These are phyloP conservation scores for Acrocephalus kingi DNA, from an alignment of 2,113 vertebrate species.

Conservation along the genomic window DNA sequence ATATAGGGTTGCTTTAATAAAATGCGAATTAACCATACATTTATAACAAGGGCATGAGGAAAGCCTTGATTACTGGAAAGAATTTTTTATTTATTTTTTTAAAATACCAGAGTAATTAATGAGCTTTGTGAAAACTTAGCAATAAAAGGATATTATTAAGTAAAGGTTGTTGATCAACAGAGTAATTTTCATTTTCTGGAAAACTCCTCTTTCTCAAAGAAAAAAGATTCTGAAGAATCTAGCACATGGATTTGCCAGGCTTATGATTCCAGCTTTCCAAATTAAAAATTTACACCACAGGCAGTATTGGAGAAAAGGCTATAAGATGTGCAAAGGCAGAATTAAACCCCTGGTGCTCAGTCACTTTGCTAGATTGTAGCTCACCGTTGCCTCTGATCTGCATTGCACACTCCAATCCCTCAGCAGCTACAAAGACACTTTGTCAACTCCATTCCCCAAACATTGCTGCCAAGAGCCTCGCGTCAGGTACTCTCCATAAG, in stretches of 20 bases:
- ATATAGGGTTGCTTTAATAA: too few species aligned
- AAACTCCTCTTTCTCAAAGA: background rate
- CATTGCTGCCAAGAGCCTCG: rapidly evolving
- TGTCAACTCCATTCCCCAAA: background rate
- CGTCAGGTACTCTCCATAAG: background rate
- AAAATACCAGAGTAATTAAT: background rate
- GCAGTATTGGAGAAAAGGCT: background rate
- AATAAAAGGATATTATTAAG: background rate
- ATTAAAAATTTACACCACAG: background rate
- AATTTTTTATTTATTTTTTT: background rate
- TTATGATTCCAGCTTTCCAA: background rate
- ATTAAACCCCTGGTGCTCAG: background rate
- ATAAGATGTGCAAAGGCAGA: background rate
- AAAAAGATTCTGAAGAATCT: background rate
- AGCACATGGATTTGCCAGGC: background rate
- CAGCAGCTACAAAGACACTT: background rate
- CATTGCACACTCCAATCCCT: background rate
- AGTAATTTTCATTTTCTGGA: background rate
- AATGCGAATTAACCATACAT: too few species aligned
- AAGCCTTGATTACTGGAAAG: background rate
- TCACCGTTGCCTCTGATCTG: background rate
- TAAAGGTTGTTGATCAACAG: background rate
- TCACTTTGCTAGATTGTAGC: background rate
- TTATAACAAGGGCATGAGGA: background rate
- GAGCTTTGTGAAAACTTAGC: background rate